Evolutionary conservation across 2,113 vertebrate genomes (phyloP).

Genomic region (Scalopus aquaticus): DNA sequence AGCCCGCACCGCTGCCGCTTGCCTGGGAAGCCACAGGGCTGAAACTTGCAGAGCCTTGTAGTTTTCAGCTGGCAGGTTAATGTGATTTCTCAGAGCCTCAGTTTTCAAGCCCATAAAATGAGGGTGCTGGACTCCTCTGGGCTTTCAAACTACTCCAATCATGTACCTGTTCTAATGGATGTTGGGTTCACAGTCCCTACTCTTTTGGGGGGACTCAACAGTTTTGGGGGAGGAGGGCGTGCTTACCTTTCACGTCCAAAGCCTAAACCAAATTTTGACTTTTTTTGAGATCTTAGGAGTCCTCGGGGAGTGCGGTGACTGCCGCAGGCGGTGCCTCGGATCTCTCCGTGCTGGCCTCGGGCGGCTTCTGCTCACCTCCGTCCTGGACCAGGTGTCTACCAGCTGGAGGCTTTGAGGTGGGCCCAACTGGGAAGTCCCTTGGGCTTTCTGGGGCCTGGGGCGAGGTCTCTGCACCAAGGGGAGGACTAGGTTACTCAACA

Average conservation of each 20-base stretch:
- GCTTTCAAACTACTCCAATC: background rate
- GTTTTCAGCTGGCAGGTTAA: background rate
- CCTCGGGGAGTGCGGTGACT: background rate
- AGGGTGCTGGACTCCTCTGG: background rate
- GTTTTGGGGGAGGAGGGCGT: background rate
- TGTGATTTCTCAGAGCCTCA: background rate
- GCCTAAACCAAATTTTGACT: background rate
- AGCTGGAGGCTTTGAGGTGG: background rate
- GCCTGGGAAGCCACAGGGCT: too few relatives aligned
- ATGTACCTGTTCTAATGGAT: too few relatives aligned
- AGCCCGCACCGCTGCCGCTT: accelerated
- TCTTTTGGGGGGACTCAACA: background rate
- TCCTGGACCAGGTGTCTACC: background rate
- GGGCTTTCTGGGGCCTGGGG: background rate
- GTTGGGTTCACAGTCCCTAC: background rate
- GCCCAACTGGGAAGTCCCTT: background rate
- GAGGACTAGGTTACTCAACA: background rate
- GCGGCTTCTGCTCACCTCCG: background rate
- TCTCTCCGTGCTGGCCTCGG: background rate
- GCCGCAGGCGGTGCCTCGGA: background rate
- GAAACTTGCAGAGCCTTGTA: background rate
- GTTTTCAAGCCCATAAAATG: background rate
- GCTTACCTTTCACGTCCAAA: background rate
- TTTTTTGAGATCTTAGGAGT: background rate
- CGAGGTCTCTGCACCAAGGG: background rate